phyloP scores from a whole-genome alignment of 2,888 invertebrate species.

The Pollenia amentaria region DNA sequence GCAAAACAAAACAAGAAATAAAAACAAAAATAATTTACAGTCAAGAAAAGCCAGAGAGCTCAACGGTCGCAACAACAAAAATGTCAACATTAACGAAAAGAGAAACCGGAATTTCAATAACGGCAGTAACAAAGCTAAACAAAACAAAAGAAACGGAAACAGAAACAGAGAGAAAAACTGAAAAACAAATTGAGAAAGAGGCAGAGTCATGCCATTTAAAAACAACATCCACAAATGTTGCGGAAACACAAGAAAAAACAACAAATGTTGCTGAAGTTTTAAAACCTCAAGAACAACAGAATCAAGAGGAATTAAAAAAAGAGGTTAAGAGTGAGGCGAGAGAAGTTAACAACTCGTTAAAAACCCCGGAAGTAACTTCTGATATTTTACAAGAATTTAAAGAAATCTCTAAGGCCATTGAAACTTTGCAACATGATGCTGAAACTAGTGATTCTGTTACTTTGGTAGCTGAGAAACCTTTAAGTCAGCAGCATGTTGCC shows the following conservation, averaged over 20 bases:
- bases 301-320: slow-evolving; percentile 53
- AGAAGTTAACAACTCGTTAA: not conserved
- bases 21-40: slow-evolving; percentile 71
- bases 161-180: slow-evolving; percentile 43
- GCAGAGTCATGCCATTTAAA: slow-evolving; percentile 68
- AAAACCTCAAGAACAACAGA: slow-evolving; percentile 34
- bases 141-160: slow-evolving; percentile 75
- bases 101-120: slow-evolving; percentile 72
- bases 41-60: slow-evolving; percentile 58
- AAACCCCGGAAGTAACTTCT: slow-evolving; percentile 37
- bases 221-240: slow-evolving; percentile 72
- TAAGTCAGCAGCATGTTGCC: slow-evolving; percentile 52
- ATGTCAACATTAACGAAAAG: slow-evolving; percentile 59
- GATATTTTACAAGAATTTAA: slow-evolving; percentile 68
- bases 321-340: not conserved
- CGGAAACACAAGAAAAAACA: slow-evolving; percentile 44
- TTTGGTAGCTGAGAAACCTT: slow-evolving; percentile 40
- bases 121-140: slow-evolving; percentile 67
- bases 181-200: slow-evolving; percentile 3
- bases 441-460: slow-evolving; percentile 58
- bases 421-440: slow-evolving; percentile 63
- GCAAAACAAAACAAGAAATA: slow-evolving; percentile 80
- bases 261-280: not conserved
- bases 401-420: slow-evolving; percentile 64
- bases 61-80: slow-evolving; percentile 68